phyloP scores from a whole-genome alignment of 2,113 vertebrate genomes.

The Phalacrocorax pelagicus region DNA sequence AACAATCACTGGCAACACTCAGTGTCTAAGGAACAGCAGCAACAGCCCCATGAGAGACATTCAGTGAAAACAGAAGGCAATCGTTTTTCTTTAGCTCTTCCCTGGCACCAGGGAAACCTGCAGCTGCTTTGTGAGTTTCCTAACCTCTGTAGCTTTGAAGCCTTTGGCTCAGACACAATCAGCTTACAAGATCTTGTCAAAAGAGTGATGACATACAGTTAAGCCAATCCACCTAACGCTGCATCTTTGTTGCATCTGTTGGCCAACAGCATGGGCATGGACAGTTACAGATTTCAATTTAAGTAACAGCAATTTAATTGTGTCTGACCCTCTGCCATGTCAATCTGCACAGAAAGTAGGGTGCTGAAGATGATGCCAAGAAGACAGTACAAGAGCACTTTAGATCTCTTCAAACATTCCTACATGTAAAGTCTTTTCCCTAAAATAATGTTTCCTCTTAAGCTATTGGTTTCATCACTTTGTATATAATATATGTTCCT shows the following conservation, averaged over 20 bases:
- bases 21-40: neutral
- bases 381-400: constrained; percentile 7
- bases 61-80: constrained; percentile 24
- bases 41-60: neutral
- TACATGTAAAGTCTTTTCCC: neutral
- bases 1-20: neutral
- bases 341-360: neutral
- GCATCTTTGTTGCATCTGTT: neutral
- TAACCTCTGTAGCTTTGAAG: neutral
- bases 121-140: neutral
- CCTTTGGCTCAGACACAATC: neutral
- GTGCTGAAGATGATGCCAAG: neutral
- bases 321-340: neutral
- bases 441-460: constrained; percentile 14
- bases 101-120: neutral
- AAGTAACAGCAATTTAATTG: neutral
- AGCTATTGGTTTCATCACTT: constrained; percentile 25
- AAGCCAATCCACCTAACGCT: neutral
- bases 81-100: neutral
- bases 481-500: neutral
- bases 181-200: neutral
- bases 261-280: neutral
- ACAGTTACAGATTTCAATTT: neutral
- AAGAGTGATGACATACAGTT: neutral
- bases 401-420: constrained; percentile 28